phyloP scores from a whole-genome alignment of 2,113 vertebrate species.

The Malaclemys terrapin region DNA sequence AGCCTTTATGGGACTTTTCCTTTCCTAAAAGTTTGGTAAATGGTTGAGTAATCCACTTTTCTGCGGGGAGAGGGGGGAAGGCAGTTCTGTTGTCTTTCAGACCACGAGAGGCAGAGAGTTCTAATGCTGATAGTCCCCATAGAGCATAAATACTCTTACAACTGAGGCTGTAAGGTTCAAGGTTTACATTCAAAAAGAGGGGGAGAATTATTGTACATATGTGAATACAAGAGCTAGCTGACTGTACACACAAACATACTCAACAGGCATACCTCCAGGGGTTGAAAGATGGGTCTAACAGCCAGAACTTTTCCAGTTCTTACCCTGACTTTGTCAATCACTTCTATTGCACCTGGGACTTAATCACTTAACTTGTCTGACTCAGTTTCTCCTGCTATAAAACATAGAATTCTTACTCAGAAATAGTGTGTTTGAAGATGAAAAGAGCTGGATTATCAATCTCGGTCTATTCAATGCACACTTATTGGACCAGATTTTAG shows the following conservation, averaged over 20 bases:
- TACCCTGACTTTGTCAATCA: not conserved
- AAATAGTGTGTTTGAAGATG: not conserved
- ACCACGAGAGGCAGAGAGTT: fast-evolving
- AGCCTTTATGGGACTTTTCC: not conserved
- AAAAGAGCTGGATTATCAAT: not conserved
- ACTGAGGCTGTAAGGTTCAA: too few relatives aligned
- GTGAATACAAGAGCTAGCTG: too few relatives aligned
- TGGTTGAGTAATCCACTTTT: fast-evolving
- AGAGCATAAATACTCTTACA: not conserved
- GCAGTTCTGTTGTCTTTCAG: fast-evolving
- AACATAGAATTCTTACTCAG: not conserved
- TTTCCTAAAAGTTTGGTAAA: not conserved
- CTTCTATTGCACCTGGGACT: not conserved
- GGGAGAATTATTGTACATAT: too few relatives aligned
- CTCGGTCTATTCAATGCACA: not conserved
- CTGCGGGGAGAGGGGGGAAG: too few relatives aligned
- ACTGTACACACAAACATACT: too few relatives aligned
- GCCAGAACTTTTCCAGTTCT: not conserved
- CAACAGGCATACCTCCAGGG: not conserved
- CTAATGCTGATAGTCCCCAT: fast-evolving
- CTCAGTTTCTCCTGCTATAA: not conserved
- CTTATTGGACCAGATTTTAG: not conserved
- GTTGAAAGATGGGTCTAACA: not conserved
- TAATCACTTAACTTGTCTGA: not conserved
- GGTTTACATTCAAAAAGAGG: too few relatives aligned